Conservation (phyloP, 1,140 invertebrate genomes). For the Drosophila pachea region DNA sequence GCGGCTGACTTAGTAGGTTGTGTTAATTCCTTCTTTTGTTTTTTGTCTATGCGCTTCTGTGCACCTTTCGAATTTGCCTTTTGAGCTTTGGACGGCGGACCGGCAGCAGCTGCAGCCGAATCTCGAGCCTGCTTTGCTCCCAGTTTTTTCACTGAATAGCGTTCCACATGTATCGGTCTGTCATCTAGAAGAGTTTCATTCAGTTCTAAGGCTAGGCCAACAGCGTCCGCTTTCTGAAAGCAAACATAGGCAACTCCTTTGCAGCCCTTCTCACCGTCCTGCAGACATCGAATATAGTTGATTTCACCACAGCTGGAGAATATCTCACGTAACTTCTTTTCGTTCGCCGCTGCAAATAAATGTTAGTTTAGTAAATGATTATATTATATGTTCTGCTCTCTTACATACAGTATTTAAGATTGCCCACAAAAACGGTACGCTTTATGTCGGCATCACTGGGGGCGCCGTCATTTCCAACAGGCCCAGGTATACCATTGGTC, state of each 20-base stretch:
- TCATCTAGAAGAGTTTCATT: slow-evolving; percentile 71
- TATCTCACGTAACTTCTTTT: slow-evolving; percentile 67
- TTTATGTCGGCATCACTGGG: slow-evolving; percentile 77
- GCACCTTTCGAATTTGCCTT: slow-evolving; percentile 42
- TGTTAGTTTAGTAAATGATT: neutral
- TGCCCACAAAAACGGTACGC: slow-evolving; percentile 86
- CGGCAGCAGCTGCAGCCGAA: slow-evolving; percentile 21
- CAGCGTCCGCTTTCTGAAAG: slow-evolving; percentile 67
- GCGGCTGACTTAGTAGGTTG: neutral
- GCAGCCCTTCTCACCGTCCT: slow-evolving; percentile 68
- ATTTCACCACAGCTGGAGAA: slow-evolving; percentile 77
- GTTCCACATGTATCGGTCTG: slow-evolving; percentile 73
- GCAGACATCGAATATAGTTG: slow-evolving; percentile 72
- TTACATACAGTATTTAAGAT: slow-evolving; percentile 81
- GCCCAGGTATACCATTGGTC: slow-evolving; percentile 13
- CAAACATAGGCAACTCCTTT: slow-evolving; percentile 75
- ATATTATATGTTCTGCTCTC: too few relatives aligned
- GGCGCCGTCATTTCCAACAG: slow-evolving; percentile 14
- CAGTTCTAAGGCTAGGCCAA: slow-evolving; percentile 72
- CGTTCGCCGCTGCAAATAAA: slow-evolving; percentile 56
- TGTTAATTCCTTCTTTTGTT: slow-evolving; percentile 37
- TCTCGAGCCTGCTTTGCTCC: slow-evolving; percentile 67
- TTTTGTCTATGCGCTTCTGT: slow-evolving; percentile 58
- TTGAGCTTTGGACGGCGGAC: slow-evolving; percentile 35
- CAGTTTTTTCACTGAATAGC: slow-evolving; percentile 65